These are phyloP conservation scores for Pseudanteris insignis DNA, from an alignment of 2,888 invertebrate species.

Conservation along the genomic window DNA sequence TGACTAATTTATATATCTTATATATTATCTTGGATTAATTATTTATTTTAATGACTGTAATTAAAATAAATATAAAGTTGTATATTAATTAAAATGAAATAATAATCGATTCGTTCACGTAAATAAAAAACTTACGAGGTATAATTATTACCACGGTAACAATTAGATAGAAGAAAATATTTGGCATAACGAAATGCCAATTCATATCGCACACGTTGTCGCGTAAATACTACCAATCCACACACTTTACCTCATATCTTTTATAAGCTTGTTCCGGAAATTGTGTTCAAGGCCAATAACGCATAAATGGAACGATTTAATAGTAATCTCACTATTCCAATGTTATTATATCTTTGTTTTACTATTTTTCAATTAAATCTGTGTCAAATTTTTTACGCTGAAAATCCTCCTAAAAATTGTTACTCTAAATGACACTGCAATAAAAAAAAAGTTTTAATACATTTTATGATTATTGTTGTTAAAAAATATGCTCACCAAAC, in stretches of 20 bases:
- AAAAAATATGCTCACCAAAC: too few species aligned
- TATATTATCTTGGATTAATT: too few species aligned
- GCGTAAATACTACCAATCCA: conserved; percentile 39
- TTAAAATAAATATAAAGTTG: too few species aligned
- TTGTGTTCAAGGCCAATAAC: conserved; percentile 45
- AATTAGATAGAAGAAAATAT: conserved; percentile 25
- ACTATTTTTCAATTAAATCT: not conserved
- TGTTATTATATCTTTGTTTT: conserved; percentile 7
- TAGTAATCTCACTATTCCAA: conserved; percentile 33
- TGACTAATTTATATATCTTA: too few species aligned
- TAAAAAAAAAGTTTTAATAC: too few species aligned
- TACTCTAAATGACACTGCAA: too few species aligned
- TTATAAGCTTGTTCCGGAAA: conserved; percentile 47
- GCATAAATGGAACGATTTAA: conserved; percentile 44
- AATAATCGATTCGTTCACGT: too few species aligned
- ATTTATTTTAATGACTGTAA: too few species aligned
- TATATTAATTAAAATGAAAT: too few species aligned
- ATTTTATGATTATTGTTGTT: too few species aligned
- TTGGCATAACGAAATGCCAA: conserved; percentile 19
- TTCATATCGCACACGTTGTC: conserved; percentile 38
- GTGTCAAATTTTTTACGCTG: too few species aligned
- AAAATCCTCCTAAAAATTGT: too few species aligned
- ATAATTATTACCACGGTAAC: conserved; percentile 33
- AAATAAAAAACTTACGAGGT: conserved; percentile 39
- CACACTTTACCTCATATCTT: conserved; percentile 34